These are phyloP conservation scores for Lasiurus cinereus DNA, from an alignment of 2,113 vertebrate species.

Conservation along the genomic window DNA sequence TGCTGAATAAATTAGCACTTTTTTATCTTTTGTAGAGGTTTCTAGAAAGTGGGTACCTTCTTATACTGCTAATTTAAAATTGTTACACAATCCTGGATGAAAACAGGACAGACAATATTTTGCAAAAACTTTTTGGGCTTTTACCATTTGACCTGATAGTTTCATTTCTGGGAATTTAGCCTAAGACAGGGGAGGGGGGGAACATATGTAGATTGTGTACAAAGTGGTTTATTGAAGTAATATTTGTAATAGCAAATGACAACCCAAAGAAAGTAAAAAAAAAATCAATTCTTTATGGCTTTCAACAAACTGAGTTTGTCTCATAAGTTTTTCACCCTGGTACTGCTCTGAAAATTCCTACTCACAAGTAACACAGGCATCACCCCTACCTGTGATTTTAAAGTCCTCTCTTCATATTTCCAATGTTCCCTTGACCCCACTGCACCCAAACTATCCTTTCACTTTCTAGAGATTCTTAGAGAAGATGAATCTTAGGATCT, in stretches of 20 bases:
- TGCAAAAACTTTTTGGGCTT: background rate
- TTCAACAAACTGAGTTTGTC: background rate
- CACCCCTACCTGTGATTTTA: background rate
- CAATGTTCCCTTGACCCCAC: background rate
- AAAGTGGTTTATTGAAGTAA: background rate
- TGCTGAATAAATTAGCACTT: background rate
- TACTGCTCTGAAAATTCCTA: background rate
- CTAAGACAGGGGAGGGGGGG: background rate
- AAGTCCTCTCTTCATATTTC: background rate
- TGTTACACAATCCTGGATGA: background rate
- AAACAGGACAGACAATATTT: background rate
- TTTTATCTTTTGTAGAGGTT: background rate
- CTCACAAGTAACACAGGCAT: background rate
- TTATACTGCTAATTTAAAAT: background rate
- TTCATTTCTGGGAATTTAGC: slow-evolving; percentile 28
- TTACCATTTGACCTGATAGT: background rate
- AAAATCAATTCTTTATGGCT: background rate
- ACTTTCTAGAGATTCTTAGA: background rate
- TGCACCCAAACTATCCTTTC: background rate
- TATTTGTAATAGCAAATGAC: slow-evolving; percentile 22
- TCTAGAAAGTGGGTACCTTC: background rate
- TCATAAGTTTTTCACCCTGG: background rate
- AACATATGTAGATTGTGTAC: background rate
- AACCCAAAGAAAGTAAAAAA: background rate
- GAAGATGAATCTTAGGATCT: background rate